Evolutionary conservation across 2,888 invertebrate genomes (phyloP).

Genomic region (Steinernema hermaphroditum): DNA sequence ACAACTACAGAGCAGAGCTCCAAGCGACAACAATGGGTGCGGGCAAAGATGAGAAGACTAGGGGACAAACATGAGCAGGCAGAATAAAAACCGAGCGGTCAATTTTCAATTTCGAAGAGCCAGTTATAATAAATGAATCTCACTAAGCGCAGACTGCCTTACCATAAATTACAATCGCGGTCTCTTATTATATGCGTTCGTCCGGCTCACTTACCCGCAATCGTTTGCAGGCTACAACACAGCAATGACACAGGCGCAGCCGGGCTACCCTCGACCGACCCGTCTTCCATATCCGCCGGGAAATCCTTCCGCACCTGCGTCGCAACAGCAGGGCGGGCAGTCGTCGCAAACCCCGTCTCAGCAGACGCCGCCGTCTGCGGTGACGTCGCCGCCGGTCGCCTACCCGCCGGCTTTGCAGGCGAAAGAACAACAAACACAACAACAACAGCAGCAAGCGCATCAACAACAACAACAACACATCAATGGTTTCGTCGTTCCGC

Average conservation of each 20-base stretch:
- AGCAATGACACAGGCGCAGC: slow-evolving; percentile 15
- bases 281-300: slow-evolving; percentile 4
- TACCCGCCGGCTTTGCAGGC: background rate
- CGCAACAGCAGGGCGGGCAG: background rate
- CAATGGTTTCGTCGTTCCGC: background rate
- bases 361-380: background rate
- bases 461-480: slow-evolving; percentile 2
- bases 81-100: no score
- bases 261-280: slow-evolving; percentile 6
- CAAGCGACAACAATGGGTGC: no score
- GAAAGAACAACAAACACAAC: slow-evolving; percentile 5
- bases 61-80: no score
- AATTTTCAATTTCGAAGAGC: no score
- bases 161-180: no score
- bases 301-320: background rate
- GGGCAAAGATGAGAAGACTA: no score
- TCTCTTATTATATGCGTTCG: no score
- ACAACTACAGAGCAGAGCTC: no score
- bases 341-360: background rate
- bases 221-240: background rate
- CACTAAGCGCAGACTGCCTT: no score
- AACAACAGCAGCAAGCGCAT: slow-evolving; percentile 29
- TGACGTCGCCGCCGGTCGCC: background rate
- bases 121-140: no score
- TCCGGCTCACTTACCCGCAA: background rate